Conservation (phyloP, 2,888 invertebrate species). For the Helicoverpa assulta region DNA sequence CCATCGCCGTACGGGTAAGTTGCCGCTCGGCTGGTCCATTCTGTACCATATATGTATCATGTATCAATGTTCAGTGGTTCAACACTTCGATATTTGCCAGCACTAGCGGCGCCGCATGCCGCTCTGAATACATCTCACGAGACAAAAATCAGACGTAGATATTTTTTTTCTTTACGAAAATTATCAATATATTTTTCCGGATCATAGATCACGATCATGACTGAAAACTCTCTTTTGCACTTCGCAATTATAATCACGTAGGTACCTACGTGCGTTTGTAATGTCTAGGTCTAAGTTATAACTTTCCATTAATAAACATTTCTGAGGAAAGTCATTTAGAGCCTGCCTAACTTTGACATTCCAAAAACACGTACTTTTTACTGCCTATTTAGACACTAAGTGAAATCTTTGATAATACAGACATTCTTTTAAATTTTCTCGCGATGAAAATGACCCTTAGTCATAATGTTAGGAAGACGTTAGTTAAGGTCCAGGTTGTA, state of each 20-base stretch:
- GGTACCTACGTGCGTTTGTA: conserved; percentile 38
- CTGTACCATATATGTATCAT: conserved; percentile 79
- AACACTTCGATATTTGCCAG: conserved; percentile 89
- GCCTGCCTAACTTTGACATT: conserved; percentile 29
- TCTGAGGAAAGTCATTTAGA: conserved; percentile 4
- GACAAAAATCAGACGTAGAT: conserved; percentile 87
- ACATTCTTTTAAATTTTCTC: not conserved
- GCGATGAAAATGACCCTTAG: conserved; percentile 13
- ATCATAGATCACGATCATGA: conserved; percentile 10
- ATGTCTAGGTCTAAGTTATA: conserved; percentile 23
- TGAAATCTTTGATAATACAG: not conserved
- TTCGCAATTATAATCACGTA: conserved; percentile 20
- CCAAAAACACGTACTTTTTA: conserved; percentile 42
- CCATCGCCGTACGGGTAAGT: conserved; percentile 97
- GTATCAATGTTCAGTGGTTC: conserved; percentile 88
- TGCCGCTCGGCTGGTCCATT: conserved; percentile 53
- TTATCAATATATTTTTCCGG: conserved; percentile 47
- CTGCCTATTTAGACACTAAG: conserved; percentile 14
- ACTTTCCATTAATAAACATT: conserved; percentile 10
- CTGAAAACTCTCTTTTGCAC: conserved; percentile 2
- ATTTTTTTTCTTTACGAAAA: conserved; percentile 39
- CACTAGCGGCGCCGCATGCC: conserved; percentile 86
- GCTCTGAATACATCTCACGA: conserved; percentile 88
- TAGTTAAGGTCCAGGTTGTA: conserved; percentile 55
- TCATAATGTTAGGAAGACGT: conserved; percentile 41